Evolutionary conservation across 2,113 vertebrate species (phyloP).

Genomic region (Setophaga petechia): DNA sequence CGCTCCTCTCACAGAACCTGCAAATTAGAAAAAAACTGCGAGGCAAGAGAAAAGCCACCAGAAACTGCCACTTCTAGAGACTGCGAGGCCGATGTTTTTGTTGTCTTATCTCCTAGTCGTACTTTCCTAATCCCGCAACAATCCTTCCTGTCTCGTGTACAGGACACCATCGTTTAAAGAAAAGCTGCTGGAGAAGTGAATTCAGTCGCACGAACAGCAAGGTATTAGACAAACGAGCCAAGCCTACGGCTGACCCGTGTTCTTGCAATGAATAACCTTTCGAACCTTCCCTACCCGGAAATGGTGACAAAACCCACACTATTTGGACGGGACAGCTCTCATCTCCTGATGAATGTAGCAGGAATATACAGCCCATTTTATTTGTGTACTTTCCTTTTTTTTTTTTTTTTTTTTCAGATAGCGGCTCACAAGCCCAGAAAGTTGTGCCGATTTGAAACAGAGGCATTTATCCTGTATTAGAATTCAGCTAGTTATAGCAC

Average conservation of each 20-base stretch:
- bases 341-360: background rate
- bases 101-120: background rate
- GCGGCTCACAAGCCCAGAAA: background rate
- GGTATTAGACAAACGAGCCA: background rate
- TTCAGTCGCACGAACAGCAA: background rate
- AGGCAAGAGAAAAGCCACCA: background rate
- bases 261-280: background rate
- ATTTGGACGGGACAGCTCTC: background rate
- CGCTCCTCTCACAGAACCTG: background rate
- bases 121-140: background rate
- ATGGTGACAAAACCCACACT: background rate
- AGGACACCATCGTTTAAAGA: background rate
- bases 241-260: background rate
- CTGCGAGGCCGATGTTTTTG: background rate
- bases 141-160: background rate
- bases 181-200: background rate
- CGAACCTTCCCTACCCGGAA: background rate
- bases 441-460: background rate
- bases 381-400: fast-evolving
- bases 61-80: background rate
- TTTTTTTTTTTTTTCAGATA: background rate
- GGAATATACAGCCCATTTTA: background rate
- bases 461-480: background rate
- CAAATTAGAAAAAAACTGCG: background rate
- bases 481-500: background rate